Conservation (phyloP, 2,797 vertebrate genomes). For the Holocentrus rufus region DNA sequence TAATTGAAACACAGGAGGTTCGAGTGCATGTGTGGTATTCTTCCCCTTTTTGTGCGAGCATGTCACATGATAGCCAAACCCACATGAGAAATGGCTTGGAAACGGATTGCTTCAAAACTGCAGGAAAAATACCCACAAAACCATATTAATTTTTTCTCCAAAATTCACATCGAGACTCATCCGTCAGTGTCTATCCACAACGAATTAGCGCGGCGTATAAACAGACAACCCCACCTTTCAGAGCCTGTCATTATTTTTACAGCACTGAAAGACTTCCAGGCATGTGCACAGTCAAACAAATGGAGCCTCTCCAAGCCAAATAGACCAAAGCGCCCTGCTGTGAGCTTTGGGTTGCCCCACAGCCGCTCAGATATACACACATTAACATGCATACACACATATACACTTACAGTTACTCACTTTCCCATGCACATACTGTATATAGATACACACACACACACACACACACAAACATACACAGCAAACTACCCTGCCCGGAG, state of each 20-base stretch:
- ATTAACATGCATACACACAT: constrained; percentile 29
- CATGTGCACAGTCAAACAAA: constrained; percentile 61
- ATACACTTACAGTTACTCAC: constrained; percentile 58
- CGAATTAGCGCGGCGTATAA: constrained; percentile 49
- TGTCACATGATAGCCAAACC: constrained; percentile 39
- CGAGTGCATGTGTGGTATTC: constrained; percentile 38
- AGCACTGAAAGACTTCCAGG: constrained; percentile 59
- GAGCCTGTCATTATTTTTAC: constrained; percentile 64
- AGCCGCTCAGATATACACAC: constrained; percentile 49
- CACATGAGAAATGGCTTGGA: constrained; percentile 40
- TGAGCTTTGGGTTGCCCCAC: constrained; percentile 58
- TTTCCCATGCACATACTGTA: constrained; percentile 32
- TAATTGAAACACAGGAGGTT: constrained; percentile 46
- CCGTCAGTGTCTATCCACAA: constrained; percentile 21
- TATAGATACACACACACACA: constrained; percentile 18
- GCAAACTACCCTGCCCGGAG: constrained; percentile 70
- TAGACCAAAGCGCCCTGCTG: constrained; percentile 66
- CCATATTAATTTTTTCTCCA: constrained; percentile 15
- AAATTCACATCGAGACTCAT: constrained; percentile 41
- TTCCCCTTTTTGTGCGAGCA: constrained; percentile 36
- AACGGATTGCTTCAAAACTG: constrained; percentile 23
- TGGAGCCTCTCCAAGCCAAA: constrained; percentile 70
- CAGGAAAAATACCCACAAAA: constrained; percentile 12
- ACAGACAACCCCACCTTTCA: constrained; percentile 42
- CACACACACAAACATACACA: constrained; percentile 53